Evolutionary conservation across 2,888 invertebrate genomes (phyloP), one percentile per base, ranked within the genome.

Genomic region (Apocheima hispidaria): DNA sequence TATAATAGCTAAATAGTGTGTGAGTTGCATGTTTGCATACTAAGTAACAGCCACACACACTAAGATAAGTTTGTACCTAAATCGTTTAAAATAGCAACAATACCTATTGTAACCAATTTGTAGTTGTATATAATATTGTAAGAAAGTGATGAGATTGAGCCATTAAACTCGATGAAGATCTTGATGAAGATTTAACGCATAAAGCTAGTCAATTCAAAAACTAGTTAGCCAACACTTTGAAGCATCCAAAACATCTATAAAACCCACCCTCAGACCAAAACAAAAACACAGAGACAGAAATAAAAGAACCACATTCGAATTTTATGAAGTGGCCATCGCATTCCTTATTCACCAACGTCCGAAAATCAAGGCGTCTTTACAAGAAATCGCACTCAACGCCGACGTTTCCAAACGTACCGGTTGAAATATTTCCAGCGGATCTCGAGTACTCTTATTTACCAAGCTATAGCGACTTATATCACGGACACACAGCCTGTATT

Each of bases 261-360:
- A 18, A 44, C 10, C 28, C 5, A 46, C 30, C 46, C 10, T n/a
- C 30, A 21, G 14, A 48, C 33, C 44, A 46, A 55, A 61, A 61
- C 51, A 57, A 52, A 46, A 52, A 23, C 28, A 14, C 38, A 21
- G 35, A 18, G 33, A 69, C 66, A 38, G 51, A 63, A 75, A 74
- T 69, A 75, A 74, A 74, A 74, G 50, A 36, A 65, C 62, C 52
- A 52, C 63, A 63, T 64, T 73, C 73, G 72, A 67, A 72, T 75
- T 76, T 65, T 71, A 75, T 75, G 69, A 78, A 80, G 78, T 74
- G 76, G 71, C 73, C 78, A 70, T 71, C 79, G 80, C 89, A 91
- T 92, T 87, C 88, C 87, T 92, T 90, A 90, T 92, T 92, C 87
- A 92, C 74, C 78, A 78, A 70, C 77, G 89, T 86, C 91, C 90